A percentile compares a stretch with the other conserved stretches of the same genome.
phyloP scores from a whole-genome alignment of 2,888 invertebrate species.

The Coelopa pilipes region DNA sequence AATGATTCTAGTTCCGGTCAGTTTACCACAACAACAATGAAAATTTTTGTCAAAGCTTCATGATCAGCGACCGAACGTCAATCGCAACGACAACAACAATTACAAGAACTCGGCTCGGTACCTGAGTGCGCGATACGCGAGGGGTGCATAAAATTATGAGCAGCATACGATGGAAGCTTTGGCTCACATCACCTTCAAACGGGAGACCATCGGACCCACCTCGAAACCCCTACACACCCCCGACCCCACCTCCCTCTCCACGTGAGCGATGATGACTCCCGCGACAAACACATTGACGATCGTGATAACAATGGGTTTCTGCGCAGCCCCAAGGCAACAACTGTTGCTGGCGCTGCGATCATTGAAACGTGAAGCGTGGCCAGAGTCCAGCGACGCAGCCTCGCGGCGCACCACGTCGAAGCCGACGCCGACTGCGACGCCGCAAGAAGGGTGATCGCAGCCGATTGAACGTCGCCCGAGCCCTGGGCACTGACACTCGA shows the following conservation, averaged over 20 bases:
- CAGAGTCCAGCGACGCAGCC: constrained; percentile 24
- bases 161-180: constrained; percentile 31
- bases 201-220: neutral
- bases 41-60: constrained; percentile 36
- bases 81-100: too few relatives aligned
- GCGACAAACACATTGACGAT: constrained; percentile 6
- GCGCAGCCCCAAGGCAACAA: neutral
- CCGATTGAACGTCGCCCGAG: neutral
- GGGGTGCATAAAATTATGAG: constrained; percentile 34
- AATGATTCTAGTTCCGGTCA: constrained; percentile 55
- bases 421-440: neutral
- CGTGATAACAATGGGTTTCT: neutral
- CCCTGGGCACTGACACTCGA: neutral
- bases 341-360: constrained; percentile 35
- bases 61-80: constrained; percentile 2
- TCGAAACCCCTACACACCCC: neutral
- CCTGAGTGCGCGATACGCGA: too few relatives aligned
- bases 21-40: constrained; percentile 44
- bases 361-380: constrained; percentile 49
- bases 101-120: too few relatives aligned
- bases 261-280: constrained; percentile 3
- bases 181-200: constrained; percentile 26
- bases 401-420: neutral
- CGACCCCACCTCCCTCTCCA: neutral
- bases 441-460: neutral